Base-by-base conservation (phyloP, 2,888 invertebrate genomes). In the Epirrhoe tristata region DNA sequence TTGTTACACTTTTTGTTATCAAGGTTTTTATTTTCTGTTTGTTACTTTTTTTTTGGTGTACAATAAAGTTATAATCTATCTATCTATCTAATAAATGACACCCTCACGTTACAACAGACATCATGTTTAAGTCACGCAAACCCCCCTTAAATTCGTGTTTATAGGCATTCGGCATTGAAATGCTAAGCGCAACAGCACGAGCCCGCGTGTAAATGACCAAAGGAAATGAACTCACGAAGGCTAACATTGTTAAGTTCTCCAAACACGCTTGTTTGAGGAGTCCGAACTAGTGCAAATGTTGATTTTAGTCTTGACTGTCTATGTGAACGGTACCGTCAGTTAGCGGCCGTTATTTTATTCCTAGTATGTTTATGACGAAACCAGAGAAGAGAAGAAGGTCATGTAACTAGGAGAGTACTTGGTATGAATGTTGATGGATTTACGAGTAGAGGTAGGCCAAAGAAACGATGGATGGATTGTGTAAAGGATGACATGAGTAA, bases 201-300 rank as follows among this genome's bases (percentile, higher is more conserved):
- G 34, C 52, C 50, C 58, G 50, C 39, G 66, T 63, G 69, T 62
- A 56, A 69, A 64, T 68, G 59, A 54, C 66, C 68, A 52, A 56
- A 64, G 60, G 60, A 65, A 58, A 68, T 65, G 58, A 55, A 54
- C 53, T 56, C 68, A 65, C 59, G 50, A 64, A 34, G 31, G 51
- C 61, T 58, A 60, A 52, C 65, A 56, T 59, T 65, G 55, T 69
- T 56, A 57, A 63, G 63, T 70, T 70, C 65, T 65, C 31, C 65
- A 69, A 70, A 65, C 66, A 67, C 58, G 32, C 52, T 70, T 72
- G 70, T 72, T 72, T 72, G 72, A 67, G 56, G 53, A 65, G 66
- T 58, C 71, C 67, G 66, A 66, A 67, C 68, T 65, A 71, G 70
- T 62, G 43, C 64, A 66, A 72, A 74, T 66, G 62, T 74, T 74